These are phyloP conservation scores for Sitophilus oryzae DNA, from an alignment of 1,140 invertebrate species.

Conservation along the genomic window DNA sequence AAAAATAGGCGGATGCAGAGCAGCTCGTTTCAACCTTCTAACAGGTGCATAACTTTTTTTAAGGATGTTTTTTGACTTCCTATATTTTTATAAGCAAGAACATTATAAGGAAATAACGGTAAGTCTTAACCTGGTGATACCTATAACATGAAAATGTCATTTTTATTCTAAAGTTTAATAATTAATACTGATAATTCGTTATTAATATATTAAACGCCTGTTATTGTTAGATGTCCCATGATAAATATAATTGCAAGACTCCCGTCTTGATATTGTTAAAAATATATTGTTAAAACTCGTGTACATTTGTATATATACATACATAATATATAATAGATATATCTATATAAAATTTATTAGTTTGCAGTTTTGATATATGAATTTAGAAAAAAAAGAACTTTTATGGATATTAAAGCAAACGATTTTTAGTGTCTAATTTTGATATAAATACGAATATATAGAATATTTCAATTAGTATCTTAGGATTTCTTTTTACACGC, in stretches of 20 bases:
- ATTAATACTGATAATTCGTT: background rate
- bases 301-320: background rate
- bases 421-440: background rate
- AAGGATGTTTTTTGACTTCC: too few species aligned
- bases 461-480: background rate
- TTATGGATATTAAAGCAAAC: background rate
- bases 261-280: background rate
- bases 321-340: background rate
- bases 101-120: too few species aligned
- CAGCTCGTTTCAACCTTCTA: too few species aligned
- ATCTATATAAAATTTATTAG: background rate
- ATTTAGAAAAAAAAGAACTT: background rate
- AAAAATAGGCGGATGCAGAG: too few species aligned
- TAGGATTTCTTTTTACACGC: background rate
- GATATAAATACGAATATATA: background rate
- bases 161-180: background rate
- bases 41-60: too few species aligned
- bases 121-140: too few species aligned
- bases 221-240: background rate
- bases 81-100: too few species aligned
- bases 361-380: background rate
- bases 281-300: background rate
- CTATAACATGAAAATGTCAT: background rate
- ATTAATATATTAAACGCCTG: background rate
- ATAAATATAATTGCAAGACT: background rate